Evolutionary conservation across 1,140 invertebrate genomes (phyloP), one percentile per base, ranked within the genome.

Genomic region (Paramacrobiotus metropolitanus): DNA sequence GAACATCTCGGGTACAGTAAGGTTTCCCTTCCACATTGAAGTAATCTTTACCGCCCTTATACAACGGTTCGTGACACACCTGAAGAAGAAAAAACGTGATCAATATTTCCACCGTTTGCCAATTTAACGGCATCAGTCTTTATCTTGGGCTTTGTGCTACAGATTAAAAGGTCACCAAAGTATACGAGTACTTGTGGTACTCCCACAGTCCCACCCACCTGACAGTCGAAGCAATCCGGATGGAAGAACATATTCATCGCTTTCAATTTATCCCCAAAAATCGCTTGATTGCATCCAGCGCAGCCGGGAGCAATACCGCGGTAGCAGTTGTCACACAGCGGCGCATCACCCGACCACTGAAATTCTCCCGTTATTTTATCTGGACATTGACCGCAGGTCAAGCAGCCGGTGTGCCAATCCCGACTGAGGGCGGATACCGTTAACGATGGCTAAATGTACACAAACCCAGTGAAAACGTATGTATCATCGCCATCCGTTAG

Each of bases 21-120:
- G 48, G 48, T 28, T 24, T 55, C 24, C 48, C 48, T 24, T 55
- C 48, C 48, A 55, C 48, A 24, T 55, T 55, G 24, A 55, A 55
- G 48, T 20, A 55, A 9, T 55, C 48, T 20, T 55, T 15, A 9
- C 48, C 48, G 28, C 24, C 9, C 24, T 24, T 15, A 24, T 55
- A 55, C 48, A 55, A 28, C 24, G 48, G 48, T 55, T 55, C 48
- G 48, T 24, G 48, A 24, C 48, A 55, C 15, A 55, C 48, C 48
- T 55, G 24, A 15, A 55, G 24, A n/a, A n/a, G 48, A 55, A 28
- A 15, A 55, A 20, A 24, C 4, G 9, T 40, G 34, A n/a, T 40
- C 9, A 40, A n/a, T 9, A n/a, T 40, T 40, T 9, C 9, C n/a
- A n/a, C n/a, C n/a, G n/a, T n/a, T n/a, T n/a, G n/a, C n/a, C n/a